phyloP scores from a whole-genome alignment of 1,140 invertebrate species.

The Trachelipus rathkii region DNA sequence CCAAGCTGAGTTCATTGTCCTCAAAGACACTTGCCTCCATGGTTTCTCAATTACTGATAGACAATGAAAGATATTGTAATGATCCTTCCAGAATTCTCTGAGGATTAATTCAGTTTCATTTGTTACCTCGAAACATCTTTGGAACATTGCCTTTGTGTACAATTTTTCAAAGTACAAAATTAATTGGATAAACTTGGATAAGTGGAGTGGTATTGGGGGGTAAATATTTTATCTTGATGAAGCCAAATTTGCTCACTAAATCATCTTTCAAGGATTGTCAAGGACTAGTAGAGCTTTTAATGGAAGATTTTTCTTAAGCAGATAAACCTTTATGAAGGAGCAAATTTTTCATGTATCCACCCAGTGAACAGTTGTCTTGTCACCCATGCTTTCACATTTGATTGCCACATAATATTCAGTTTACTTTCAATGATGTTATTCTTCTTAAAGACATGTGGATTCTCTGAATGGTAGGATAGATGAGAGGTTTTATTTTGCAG shows the following conservation, averaged over 20 bases:
- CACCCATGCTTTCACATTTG: conserved; percentile 32
- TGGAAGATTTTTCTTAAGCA: conserved; percentile 1
- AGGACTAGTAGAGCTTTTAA: conserved; percentile 4
- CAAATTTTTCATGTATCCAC: not conserved
- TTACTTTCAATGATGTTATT: conserved; percentile 5
- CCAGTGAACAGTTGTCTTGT: conserved; percentile 23
- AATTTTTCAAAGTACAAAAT: too few relatives aligned
- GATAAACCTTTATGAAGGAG: not conserved
- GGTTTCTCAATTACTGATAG: too few relatives aligned
- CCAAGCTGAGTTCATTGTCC: too few relatives aligned
- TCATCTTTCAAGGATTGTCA: not conserved
- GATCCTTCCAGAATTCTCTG: too few relatives aligned
- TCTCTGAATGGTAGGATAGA: conserved; percentile 50
- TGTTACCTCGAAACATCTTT: too few relatives aligned
- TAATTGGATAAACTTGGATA: too few relatives aligned
- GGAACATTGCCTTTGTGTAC: too few relatives aligned
- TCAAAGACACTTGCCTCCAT: too few relatives aligned
- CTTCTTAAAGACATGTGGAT: not conserved
- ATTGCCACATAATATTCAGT: not conserved
- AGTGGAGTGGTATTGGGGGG: too few relatives aligned
- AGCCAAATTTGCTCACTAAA: not conserved
- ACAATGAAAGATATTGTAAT: too few relatives aligned
- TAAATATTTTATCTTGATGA: not conserved
- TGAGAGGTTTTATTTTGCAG: conserved; percentile 51
- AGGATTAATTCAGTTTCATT: too few relatives aligned